These are phyloP conservation scores for Orchesella cincta DNA, from an alignment of 1,140 invertebrate species.

Conservation along the genomic window DNA sequence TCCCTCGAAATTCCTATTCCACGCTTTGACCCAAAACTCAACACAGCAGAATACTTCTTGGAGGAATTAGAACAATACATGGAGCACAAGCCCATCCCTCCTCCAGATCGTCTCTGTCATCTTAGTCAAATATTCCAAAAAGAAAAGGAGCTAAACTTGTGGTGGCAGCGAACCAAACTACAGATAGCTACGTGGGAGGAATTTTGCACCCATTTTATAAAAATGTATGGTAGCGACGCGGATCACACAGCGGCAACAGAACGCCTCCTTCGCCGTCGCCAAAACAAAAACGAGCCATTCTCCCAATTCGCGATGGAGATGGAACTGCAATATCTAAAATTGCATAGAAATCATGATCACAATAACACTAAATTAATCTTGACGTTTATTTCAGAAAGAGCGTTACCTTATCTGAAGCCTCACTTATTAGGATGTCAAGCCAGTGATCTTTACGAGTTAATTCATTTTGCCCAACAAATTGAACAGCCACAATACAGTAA, in stretches of 20 bases:
- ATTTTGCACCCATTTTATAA: not conserved
- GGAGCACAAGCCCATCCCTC: not conserved
- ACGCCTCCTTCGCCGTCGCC: not conserved
- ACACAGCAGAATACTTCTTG: conserved; percentile 7
- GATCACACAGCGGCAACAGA: not conserved
- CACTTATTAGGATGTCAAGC: too few species aligned
- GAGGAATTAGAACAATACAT: not conserved
- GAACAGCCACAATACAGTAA: too few species aligned
- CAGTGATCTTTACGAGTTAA: too few species aligned
- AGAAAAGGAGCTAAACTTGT: not conserved
- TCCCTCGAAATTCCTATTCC: not conserved
- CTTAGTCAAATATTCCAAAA: not conserved
- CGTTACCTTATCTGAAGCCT: conserved; percentile 1
- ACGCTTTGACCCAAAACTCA: conserved; percentile 5
- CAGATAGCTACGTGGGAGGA: not conserved
- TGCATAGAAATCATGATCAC: not conserved
- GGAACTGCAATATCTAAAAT: conserved; percentile 11
- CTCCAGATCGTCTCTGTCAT: not conserved
- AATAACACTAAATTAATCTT: not conserved
- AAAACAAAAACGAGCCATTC: conserved; percentile 6
- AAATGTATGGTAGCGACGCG: not conserved
- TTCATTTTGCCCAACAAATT: too few species aligned
- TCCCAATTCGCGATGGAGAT: conserved; percentile 7
- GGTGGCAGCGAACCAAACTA: conserved; percentile 24
- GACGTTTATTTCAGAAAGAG: not conserved